phyloP scores from a whole-genome alignment of 2,888 invertebrate species.

The Microchrysa polita region DNA sequence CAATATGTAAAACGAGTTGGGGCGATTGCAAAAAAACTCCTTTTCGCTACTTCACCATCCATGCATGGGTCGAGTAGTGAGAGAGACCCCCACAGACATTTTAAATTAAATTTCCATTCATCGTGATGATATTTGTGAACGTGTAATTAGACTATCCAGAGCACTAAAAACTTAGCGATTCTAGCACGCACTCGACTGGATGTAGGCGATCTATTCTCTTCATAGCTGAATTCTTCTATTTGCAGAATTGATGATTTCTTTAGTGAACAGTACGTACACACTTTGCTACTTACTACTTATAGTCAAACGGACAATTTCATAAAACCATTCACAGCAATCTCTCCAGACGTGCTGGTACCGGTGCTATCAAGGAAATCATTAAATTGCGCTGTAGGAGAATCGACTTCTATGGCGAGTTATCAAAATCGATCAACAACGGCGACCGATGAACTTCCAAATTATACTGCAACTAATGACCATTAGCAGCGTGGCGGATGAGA shows the following conservation, averaged over 20 bases:
- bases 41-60: no score
- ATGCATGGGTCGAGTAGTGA: background rate
- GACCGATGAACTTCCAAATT: conserved; percentile 35
- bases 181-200: background rate
- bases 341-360: background rate
- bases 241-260: conserved; percentile 19
- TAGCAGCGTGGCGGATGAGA: conserved; percentile 17
- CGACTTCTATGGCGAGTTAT: conserved; percentile 29
- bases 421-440: conserved; percentile 21
- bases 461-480: conserved; percentile 39
- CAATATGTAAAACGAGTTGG: no score
- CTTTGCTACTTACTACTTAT: background rate
- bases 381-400: conserved; percentile 14
- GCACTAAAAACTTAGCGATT: background rate
- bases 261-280: background rate
- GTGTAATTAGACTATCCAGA: background rate
- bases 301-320: background rate
- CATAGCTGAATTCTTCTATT: conserved; percentile 7
- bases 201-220: background rate
- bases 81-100: background rate
- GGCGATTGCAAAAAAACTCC: no score
- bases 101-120: conserved; percentile 2
- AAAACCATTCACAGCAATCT: background rate
- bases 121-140: background rate
- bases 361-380: conserved; percentile 25